Base-by-base conservation (phyloP, 2,797 vertebrate species). In the Antennarius maculatus region DNA sequence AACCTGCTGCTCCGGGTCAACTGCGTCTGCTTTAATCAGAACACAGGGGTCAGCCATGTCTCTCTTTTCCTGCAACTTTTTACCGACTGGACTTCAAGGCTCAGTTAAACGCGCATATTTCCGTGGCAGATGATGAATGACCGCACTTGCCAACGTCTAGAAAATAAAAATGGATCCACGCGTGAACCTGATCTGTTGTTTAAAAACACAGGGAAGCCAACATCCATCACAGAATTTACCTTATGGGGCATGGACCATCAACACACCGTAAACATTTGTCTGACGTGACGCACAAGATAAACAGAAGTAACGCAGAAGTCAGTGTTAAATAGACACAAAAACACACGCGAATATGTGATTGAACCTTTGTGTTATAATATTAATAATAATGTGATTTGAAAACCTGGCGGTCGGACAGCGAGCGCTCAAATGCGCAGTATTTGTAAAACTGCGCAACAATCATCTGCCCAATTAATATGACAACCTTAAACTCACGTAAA, bases 11-110 rank as follows among this genome's bases (percentile, higher is more conserved):
- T 66, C 37, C 53, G 47, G 74, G 82, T 80, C 56, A 16, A 15
- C 41, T 72, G 47, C 56, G 69, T 69, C 76, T 61, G 49, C 74
- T 80, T 75, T 66, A 77, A 77, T 84, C 83, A 86, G 31, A 72
- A 50, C 55, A 3, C 57, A 67, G 54, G 41, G 74, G 68, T 71
- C 78, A 74, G 65, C 61, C 79, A 57, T 56, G 34, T 54, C 45
- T 54, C 18, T n/a, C 55, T 66, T 45, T 39, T 23, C 55, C 18
- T 6, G 16, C 46, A 48, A 59, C 70, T 79, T 34, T 42, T 50
- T 58, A 76, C 62, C 43, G 68, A 66, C 58, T 71, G 49, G 69
- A 73, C 64, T 62, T 62, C 47, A 39, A 70, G 54, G 61, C 45
- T 71, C 79, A 71, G 58, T 72, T 59, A 56, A 69, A 83, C 48